Base-by-base conservation (phyloP, 2,888 invertebrate species). In the Ochropacha duplaris region DNA sequence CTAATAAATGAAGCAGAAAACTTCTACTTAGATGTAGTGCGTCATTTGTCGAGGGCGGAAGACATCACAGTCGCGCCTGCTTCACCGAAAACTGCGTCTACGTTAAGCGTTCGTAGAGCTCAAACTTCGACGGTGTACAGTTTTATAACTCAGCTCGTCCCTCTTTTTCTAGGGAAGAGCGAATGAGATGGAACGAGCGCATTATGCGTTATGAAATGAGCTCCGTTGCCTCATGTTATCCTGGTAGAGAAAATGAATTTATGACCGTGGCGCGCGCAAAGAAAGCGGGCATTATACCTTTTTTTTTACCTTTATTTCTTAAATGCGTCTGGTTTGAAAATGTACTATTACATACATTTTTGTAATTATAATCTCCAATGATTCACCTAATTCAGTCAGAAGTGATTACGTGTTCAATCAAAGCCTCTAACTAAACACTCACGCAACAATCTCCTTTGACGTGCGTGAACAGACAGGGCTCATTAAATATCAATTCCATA, bases 1-100 rank as follows among this genome's bases (percentile, higher is more conserved):
- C 87, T 91, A 89, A 91, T 89, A 91, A 91, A 92, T 90, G 91
- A 90, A 92, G 86, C 89, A 87, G 91, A 90, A 89, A 91, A 90
- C 88, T 91, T 90, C 84, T 82, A 87, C 85, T 79, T 83, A 83
- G 72, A 69, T 81, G 84, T 83, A 81, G 83, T 81, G 78, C 78
- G 79, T 82, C 84, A 84, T 87, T 87, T 84, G 84, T 80, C 74
- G 80, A 78, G 78, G 76, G 79, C 84, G 85, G 81, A 85, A 86
- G 86, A 83, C 79, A 77, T 79, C 80, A 75, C 73, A 66, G 56
- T 64, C 64, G 59, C 58, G 68, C 69, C 62, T 62, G 69, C 69
- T 64, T 73, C 76, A 83, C 72, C 80, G 71, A 86, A 85, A 86
- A 85, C 69, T 76, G 77, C 66, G 65, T 78, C 79, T 86, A 82